These are phyloP conservation scores for Macropis europaea DNA, from an alignment of 2,888 invertebrate species.

Conservation along the genomic window DNA sequence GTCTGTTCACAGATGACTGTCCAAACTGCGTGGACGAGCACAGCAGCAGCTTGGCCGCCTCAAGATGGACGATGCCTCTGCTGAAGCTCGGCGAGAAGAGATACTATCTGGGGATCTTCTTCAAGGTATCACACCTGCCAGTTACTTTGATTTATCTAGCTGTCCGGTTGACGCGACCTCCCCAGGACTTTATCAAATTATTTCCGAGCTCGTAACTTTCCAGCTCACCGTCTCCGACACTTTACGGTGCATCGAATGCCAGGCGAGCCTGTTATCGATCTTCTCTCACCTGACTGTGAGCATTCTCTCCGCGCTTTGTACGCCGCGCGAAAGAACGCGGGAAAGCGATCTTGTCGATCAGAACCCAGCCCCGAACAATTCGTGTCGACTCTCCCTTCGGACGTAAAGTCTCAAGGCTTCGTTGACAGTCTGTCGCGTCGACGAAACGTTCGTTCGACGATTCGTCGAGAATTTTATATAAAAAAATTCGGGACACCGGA, in stretches of 20 bases:
- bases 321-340: constrained; percentile 6
- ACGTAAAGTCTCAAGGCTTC: background rate
- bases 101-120: constrained; percentile 95
- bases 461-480: background rate
- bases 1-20: constrained; percentile 84
- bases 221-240: constrained; percentile 41
- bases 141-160: constrained; percentile 56
- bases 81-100: constrained; percentile 93
- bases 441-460: background rate
- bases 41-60: constrained; percentile 81
- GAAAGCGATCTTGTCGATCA: constrained; percentile 4
- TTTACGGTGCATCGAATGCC: constrained; percentile 60
- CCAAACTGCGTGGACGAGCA: constrained; percentile 90
- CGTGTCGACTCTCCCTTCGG: background rate
- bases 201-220: constrained; percentile 57
- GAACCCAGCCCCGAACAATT: background rate
- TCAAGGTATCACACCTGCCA: constrained; percentile 85
- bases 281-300: constrained; percentile 19
- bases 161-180: constrained; percentile 28
- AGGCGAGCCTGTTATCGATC: constrained; percentile 45
- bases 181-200: constrained; percentile 62
- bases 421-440: background rate
- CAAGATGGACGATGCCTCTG: constrained; percentile 95
- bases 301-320: constrained; percentile 2
- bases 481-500: too few species aligned